These are phyloP conservation scores for Lepidothrix coronata DNA, from an alignment of 2,113 vertebrate genomes.

Conservation along the genomic window DNA sequence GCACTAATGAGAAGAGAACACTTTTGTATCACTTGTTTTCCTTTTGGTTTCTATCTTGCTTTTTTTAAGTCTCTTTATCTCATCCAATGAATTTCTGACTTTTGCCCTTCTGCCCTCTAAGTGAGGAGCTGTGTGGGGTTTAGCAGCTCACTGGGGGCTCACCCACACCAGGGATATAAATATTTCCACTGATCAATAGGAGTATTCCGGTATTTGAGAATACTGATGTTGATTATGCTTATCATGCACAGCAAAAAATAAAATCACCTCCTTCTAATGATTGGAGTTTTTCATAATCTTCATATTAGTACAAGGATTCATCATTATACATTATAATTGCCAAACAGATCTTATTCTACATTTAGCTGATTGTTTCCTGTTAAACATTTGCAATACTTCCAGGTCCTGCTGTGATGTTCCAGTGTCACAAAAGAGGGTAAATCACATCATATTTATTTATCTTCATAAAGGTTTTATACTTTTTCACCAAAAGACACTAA, in stretches of 20 bases:
- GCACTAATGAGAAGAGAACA: not conserved
- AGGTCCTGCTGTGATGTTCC: not conserved
- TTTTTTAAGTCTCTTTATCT: not conserved
- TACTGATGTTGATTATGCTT: not conserved
- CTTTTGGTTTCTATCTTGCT: not conserved
- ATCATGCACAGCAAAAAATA: not conserved
- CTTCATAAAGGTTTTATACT: not conserved
- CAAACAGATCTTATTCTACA: not conserved
- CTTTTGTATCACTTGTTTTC: not conserved
- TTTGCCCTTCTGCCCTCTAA: not conserved
- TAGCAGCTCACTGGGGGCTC: not conserved
- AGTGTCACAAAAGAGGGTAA: not conserved
- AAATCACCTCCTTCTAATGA: not conserved
- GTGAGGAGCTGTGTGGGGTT: not conserved
- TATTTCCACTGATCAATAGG: not conserved
- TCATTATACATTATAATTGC: constrained; percentile 1
- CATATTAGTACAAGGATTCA: constrained; percentile 9
- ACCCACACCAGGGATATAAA: not conserved
- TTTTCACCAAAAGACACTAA: not conserved
- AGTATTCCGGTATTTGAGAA: not conserved
- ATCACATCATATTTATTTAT: not conserved
- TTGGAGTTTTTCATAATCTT: not conserved
- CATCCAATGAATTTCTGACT: not conserved
- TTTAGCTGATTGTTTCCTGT: constrained; percentile 42
- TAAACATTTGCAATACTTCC: not conserved